phyloP scores from a whole-genome alignment of 2,888 invertebrate genomes.

The Tricholauxania praeusta region DNA sequence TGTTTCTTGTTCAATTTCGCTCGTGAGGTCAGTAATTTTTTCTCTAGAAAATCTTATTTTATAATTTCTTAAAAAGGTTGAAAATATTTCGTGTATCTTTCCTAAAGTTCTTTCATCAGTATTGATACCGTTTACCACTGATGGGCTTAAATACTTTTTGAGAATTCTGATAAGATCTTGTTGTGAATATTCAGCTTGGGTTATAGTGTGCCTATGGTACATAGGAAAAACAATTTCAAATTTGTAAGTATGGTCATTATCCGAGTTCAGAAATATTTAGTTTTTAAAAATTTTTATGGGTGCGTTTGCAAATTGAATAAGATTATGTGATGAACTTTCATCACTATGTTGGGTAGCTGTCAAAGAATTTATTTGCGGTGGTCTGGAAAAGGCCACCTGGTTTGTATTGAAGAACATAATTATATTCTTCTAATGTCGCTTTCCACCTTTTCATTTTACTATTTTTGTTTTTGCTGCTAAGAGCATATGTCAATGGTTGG shows the following conservation, averaged over 20 bases:
- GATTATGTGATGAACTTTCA: slow-evolving; percentile 27
- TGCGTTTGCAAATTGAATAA: slow-evolving; percentile 25
- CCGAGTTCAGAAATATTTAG: slow-evolving; percentile 1
- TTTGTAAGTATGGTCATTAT: background rate
- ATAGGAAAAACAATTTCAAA: background rate
- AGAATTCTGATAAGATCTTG: too few relatives aligned
- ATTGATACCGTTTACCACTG: too few relatives aligned
- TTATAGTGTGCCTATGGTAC: background rate
- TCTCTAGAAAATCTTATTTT: too few relatives aligned
- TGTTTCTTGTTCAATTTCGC: slow-evolving; percentile 16
- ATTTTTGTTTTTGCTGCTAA: slow-evolving; percentile 36
- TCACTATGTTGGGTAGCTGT: slow-evolving; percentile 23
- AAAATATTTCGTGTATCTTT: slow-evolving; percentile 18
- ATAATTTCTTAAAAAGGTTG: background rate
- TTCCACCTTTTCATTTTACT: slow-evolving; percentile 40
- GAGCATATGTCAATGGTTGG: slow-evolving; percentile 36
- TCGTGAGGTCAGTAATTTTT: too few relatives aligned
- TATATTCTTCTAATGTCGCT: slow-evolving; percentile 36
- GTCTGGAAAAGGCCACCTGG: slow-evolving; percentile 36
- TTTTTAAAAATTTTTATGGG: slow-evolving; percentile 34
- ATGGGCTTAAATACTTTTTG: too few relatives aligned
- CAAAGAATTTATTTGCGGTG: slow-evolving; percentile 20
- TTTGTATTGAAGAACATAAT: slow-evolving; percentile 31
- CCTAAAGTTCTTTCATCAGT: background rate
- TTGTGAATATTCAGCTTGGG: background rate